These are phyloP conservation scores for Tamandua tetradactyla DNA, from an alignment of 2,797 vertebrate species.

Conservation along the genomic window DNA sequence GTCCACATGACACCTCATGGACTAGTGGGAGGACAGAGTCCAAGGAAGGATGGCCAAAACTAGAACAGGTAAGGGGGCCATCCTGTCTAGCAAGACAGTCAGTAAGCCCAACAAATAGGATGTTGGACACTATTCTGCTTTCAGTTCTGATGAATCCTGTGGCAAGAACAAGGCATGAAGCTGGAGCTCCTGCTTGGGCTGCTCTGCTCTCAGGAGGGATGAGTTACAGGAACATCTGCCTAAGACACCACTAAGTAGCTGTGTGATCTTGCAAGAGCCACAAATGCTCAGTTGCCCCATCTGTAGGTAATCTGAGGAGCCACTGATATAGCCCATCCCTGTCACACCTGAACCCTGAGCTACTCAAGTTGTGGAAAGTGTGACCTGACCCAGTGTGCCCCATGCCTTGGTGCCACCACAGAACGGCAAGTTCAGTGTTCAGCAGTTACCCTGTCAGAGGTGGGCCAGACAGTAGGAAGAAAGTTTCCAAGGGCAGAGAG, in stretches of 20 bases:
- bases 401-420: background rate
- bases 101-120: constrained; percentile 39
- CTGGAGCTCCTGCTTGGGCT: constrained; percentile 29
- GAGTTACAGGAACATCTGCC: background rate
- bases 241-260: constrained; percentile 73
- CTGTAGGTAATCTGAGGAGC: constrained; percentile 31
- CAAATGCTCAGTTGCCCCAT: constrained; percentile 30
- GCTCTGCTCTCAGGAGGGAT: background rate
- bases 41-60: constrained; percentile 21
- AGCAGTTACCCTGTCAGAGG: background rate
- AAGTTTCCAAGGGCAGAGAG: constrained; percentile 3
- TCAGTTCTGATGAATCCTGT: constrained; percentile 10
- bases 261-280: constrained; percentile 79
- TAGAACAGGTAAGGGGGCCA: constrained; percentile 33
- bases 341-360: background rate
- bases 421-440: background rate
- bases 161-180: constrained; percentile 12
- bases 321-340: background rate
- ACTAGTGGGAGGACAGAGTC: constrained; percentile 47
- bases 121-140: constrained; percentile 43
- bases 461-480: background rate
- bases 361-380: background rate
- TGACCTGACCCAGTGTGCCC: background rate
- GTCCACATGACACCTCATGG: background rate
- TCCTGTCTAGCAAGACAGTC: constrained; percentile 58